phyloP scores from a whole-genome alignment of 2,888 invertebrate genomes.

The Megaustenia siamemsis region DNA sequence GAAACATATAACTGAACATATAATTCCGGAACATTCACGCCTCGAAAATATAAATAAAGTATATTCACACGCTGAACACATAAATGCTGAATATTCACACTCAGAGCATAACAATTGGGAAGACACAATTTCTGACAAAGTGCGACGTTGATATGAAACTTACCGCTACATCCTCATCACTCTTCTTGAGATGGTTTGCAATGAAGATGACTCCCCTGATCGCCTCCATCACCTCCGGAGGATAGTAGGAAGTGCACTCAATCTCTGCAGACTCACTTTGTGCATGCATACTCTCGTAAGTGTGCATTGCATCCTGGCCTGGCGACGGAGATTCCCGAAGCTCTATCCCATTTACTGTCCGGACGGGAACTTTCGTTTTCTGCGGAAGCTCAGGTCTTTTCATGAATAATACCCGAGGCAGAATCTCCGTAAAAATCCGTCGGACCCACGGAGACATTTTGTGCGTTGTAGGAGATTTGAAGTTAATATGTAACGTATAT shows the following conservation, averaged over 20 bases:
- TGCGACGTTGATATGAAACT: constrained; percentile 41
- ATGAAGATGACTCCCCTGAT: constrained; percentile 72
- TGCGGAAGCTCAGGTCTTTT: constrained; percentile 85
- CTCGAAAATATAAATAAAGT: too few species aligned
- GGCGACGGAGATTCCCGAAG: constrained; percentile 82
- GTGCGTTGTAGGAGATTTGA: constrained; percentile 97
- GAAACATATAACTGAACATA: too few species aligned
- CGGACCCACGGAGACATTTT: constrained; percentile 98
- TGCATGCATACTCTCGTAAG: constrained; percentile 58
- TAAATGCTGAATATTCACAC: neutral
- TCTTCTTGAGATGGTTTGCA: constrained; percentile 70
- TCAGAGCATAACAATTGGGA: neutral
- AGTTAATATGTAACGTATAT: constrained; percentile 97
- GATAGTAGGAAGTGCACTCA: constrained; percentile 83
- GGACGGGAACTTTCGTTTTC: constrained; percentile 54
- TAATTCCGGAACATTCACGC: too few species aligned
- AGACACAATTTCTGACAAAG: neutral
- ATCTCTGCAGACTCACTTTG: constrained; percentile 53
- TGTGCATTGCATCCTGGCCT: constrained; percentile 51
- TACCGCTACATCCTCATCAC: constrained; percentile 71
- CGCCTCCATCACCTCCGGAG: constrained; percentile 69
- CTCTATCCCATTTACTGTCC: constrained; percentile 63
- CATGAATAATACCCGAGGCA: constrained; percentile 95
- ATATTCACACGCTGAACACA: too few species aligned
- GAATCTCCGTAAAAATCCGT: constrained; percentile 94